Base-by-base conservation (phyloP, 2,888 invertebrate species). In the Cheilosia grossa region DNA sequence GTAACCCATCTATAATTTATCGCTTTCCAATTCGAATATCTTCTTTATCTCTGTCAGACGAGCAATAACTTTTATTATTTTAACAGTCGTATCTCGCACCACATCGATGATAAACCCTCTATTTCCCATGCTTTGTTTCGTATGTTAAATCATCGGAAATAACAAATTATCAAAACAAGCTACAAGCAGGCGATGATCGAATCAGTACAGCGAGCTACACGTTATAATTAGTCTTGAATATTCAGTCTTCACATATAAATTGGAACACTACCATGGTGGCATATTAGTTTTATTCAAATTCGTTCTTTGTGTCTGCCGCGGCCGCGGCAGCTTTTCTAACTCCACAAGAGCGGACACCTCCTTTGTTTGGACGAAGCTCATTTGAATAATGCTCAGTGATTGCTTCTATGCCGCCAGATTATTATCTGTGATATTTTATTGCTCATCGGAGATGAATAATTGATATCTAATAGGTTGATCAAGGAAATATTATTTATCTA, bases 221-320 rank as follows among this genome's bases (percentile, higher is more conserved):
- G 61, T 58, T 56, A 83, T 85, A 81, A 83, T 83, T 85, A 72
- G 85, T 63, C 51, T 77, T 80, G 85, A 81, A 85, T 85, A 85
- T 85, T 85, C 85, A 85, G 75, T 66, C 85, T 70, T 75, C 49
- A 72, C 81, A 85, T 85, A 85, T 85, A 85, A 85, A 85, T 85
- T 85, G 81, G 85, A 85, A 80, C 85, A 85, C 85, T 72, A 85
- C 54, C 66, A 81, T 75, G 85, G 85, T 85, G 85, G 85, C 85
- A 64, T 75, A 85, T 75, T 61, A 81, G 81, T 81, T 81, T 81
- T 85, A 81, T 81, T 85, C 61, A 81, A 81, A 72, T 61, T 54
- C 3, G 37, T 27, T 47, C 81, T 85, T 85, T 85, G 85, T 77
- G 56, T 61, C 51, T 67, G 67, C 85, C 81, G 85, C 85, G 75